phyloP scores from a whole-genome alignment of 2,113 vertebrate species.

The Paracanthobrama guichenoti region DNA sequence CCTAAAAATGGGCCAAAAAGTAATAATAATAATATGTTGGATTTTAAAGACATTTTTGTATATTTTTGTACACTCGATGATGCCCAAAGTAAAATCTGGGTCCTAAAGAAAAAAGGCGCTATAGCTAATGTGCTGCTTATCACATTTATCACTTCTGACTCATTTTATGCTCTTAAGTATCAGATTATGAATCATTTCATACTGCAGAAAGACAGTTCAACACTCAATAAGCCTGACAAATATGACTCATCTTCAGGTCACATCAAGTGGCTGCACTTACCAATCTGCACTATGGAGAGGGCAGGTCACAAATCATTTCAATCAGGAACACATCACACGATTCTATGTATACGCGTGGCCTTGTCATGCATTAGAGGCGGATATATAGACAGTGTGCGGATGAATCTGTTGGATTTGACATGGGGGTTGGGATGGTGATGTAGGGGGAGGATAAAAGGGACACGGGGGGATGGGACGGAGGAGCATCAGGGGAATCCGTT shows the following conservation, averaged over 20 bases:
- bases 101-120: not conserved
- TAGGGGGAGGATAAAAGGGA: slow-evolving; percentile 1
- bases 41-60: not conserved
- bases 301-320: not conserved
- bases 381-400: not conserved
- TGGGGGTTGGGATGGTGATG: slow-evolving; percentile 12
- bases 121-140: not conserved
- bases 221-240: slow-evolving; percentile 16
- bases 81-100: not conserved
- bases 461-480: not conserved
- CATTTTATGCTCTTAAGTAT: not conserved
- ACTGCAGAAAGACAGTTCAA: not conserved
- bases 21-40: not conserved
- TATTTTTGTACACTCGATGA: not conserved
- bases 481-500: slow-evolving; percentile 19
- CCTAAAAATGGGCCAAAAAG: not conserved
- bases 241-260: slow-evolving; percentile 5
- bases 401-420: not conserved
- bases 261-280: not conserved
- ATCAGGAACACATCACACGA: not conserved
- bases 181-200: not conserved
- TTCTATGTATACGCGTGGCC: not conserved
- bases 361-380: slow-evolving; percentile 15
- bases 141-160: not conserved
- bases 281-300: not conserved